Base-by-base conservation (phyloP, 2,888 invertebrate genomes). In the Chaetogeoica ovagalla region DNA sequence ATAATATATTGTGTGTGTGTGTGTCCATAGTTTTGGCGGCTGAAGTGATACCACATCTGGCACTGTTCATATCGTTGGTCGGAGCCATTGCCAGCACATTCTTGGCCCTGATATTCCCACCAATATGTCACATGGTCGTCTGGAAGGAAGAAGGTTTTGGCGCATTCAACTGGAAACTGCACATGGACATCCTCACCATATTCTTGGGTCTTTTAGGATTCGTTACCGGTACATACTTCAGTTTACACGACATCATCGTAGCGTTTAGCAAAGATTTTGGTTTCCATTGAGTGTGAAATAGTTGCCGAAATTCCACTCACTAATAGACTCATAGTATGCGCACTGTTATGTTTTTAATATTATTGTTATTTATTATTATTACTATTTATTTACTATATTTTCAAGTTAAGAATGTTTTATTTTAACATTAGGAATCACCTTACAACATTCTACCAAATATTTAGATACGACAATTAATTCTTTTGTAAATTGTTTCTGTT, bases 41-140 rank as follows among this genome's bases (percentile, higher is more conserved):
- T 0, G 94, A 94, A 85, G 89, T 92, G 1, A 93, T 97, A 81
- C 97, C 97, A 0, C 90, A 94, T 84, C 87, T 97, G 82, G 92
- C 92, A 4, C 88, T 95, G 2, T 94, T 97, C 87, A 97, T 97
- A 83, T 96, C 96, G 0, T 87, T 97, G 82, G 94, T 97, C 48
- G 97, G 97, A 8, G 95, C 97, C 0, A 89, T 97, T 0, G 94
- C 95, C 85, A 94, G 95, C 84, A 93, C 96, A 8, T 91, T 94
- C 0, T 87, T 97, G 82, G 96, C 96, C 0, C 88, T 97, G 59
- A 89, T 97, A 62, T 93, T 97, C 85, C 97, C 97, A 2, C 94
- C 96, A 0, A 88, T 95, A 81, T 91, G 97, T 82, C 94, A 97
- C 84, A 87, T 96, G 83, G 91, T 95, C 8, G 88, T 90, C 0